Evolutionary conservation across 37 sponge, comb jelly and placozoan species (phyloP).

Genomic region (Bolinopsis microptera): DNA sequence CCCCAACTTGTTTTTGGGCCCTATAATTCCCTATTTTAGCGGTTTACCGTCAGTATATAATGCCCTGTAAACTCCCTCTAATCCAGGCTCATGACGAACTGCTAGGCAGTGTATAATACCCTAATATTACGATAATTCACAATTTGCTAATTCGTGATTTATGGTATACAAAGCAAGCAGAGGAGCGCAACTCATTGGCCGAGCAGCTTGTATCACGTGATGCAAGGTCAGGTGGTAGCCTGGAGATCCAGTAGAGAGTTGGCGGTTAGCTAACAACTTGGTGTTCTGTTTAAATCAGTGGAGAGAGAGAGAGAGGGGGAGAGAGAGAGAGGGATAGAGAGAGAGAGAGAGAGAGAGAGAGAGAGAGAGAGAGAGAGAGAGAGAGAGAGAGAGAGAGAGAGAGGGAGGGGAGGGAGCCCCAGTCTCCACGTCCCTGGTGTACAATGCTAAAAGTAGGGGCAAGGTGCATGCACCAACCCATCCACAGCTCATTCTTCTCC

Average conservation of each 20-base stretch:
- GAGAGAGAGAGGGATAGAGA: too few relatives aligned
- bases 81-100: conserved; percentile 20
- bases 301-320: background rate
- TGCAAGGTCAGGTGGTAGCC: background rate
- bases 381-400: too few relatives aligned
- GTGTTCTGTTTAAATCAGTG: background rate
- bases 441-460: too few relatives aligned
- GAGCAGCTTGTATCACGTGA: background rate
- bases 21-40: background rate
- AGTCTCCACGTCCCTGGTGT: too few relatives aligned
- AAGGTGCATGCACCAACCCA: background rate
- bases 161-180: conserved; percentile 59
- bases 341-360: too few relatives aligned
- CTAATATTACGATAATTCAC: conserved; percentile 64
- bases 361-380: too few relatives aligned
- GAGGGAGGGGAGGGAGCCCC: too few relatives aligned
- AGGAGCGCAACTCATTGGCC: conserved; percentile 39
- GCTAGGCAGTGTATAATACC: conserved; percentile 46
- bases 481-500: background rate
- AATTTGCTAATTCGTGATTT: conserved; percentile 65
- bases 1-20: background rate
- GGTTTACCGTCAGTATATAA: too few relatives aligned
- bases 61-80: background rate
- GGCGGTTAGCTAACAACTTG: background rate
- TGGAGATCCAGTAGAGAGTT: background rate